Conservation (phyloP, 2,797 vertebrate species). For the Okamejei kenojei region DNA sequence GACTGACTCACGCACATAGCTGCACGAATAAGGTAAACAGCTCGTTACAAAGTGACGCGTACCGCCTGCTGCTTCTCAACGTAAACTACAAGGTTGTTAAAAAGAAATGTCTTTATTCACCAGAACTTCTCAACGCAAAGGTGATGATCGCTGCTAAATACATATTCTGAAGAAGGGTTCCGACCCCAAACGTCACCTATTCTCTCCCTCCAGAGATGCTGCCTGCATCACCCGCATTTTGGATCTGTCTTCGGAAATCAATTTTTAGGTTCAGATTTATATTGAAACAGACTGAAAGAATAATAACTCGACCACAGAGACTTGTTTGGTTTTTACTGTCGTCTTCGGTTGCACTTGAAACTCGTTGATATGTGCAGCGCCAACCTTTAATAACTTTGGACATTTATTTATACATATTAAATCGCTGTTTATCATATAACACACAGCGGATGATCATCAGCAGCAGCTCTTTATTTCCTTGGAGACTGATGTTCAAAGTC, state of each 20-base stretch:
- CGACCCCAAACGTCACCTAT: too few relatives aligned
- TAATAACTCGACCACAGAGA: background rate
- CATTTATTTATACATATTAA: conserved; percentile 38
- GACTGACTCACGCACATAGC: background rate
- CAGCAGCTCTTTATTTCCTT: conserved; percentile 17
- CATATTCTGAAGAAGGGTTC: background rate
- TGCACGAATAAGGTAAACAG: background rate
- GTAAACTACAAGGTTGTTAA: background rate
- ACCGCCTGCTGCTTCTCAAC: too few relatives aligned
- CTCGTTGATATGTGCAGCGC: conserved; percentile 24
- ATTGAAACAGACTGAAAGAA: background rate
- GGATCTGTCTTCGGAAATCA: background rate
- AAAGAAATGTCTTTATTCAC: background rate
- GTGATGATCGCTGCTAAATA: background rate
- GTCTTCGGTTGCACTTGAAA: background rate
- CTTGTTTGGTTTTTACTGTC: background rate
- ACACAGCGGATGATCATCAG: conserved; percentile 30
- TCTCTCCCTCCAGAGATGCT: too few relatives aligned
- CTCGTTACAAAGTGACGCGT: background rate
- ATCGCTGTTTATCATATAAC: conserved; percentile 20
- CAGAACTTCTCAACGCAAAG: background rate
- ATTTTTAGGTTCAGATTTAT: background rate
- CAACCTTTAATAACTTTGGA: conserved; percentile 31
- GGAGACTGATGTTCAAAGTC: conserved; percentile 32
- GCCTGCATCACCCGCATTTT: too few relatives aligned